phyloP scores from a whole-genome alignment of 1,140 invertebrate species.

The Leptoteleia sp. region DNA sequence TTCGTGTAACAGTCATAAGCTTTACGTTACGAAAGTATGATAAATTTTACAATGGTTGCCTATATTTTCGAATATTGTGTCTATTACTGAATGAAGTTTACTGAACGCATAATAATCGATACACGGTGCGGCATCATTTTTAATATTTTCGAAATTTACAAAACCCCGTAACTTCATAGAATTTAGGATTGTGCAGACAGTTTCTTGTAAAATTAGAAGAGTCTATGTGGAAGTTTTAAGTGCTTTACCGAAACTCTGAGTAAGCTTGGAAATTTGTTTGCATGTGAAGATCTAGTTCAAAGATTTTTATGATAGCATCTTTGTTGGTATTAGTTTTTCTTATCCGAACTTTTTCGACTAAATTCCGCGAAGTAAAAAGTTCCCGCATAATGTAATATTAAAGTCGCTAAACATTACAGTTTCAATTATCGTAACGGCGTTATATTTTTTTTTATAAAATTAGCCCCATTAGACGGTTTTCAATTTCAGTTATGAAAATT shows the following conservation, averaged over 20 bases:
- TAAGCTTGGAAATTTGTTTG: slow-evolving; percentile 63
- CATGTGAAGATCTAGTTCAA: slow-evolving; percentile 59
- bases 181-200: slow-evolving; percentile 38
- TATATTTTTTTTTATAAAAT: too few relatives aligned
- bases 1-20: too few relatives aligned
- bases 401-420: slow-evolving; percentile 9
- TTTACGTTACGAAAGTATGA: too few relatives aligned
- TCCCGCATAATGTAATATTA: slow-evolving; percentile 22
- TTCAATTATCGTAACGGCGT: slow-evolving; percentile 24
- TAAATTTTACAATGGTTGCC: too few relatives aligned
- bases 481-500: too few relatives aligned
- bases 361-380: slow-evolving; percentile 27
- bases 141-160: slow-evolving; percentile 46
- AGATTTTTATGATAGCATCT: slow-evolving; percentile 63
- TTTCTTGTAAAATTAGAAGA: slow-evolving; percentile 49
- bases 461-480: too few relatives aligned
- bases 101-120: too few relatives aligned
- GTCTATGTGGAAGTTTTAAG: slow-evolving; percentile 60
- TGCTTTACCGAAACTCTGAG: slow-evolving; percentile 57
- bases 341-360: slow-evolving; percentile 47
- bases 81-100: too few relatives aligned
- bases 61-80: too few relatives aligned
- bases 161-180: slow-evolving; percentile 26
- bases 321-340: slow-evolving; percentile 60
- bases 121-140: too few relatives aligned